phyloP scores from a whole-genome alignment of 2,113 vertebrate genomes.

The Ptyas mucosa region DNA sequence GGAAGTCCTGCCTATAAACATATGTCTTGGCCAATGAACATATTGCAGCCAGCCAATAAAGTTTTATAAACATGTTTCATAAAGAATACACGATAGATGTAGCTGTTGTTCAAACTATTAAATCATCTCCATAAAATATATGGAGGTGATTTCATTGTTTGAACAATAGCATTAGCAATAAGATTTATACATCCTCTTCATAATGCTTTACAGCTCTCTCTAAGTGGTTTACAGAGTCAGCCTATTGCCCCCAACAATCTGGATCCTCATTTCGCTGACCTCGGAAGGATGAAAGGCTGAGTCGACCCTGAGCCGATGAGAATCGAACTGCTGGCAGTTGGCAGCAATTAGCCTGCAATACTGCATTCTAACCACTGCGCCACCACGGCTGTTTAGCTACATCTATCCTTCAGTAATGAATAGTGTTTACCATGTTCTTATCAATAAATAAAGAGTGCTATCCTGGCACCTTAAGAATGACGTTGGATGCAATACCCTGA shows the following conservation, averaged over 20 bases:
- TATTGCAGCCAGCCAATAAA: background rate
- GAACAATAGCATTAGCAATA: background rate
- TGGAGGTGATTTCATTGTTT: background rate
- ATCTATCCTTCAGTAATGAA: background rate
- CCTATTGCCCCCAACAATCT: background rate
- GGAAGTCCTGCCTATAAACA: background rate
- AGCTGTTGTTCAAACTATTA: background rate
- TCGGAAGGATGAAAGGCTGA: background rate
- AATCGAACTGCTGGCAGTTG: background rate
- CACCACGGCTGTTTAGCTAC: background rate
- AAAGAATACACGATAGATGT: background rate
- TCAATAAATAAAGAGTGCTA: background rate
- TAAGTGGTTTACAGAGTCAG: background rate
- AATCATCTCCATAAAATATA: background rate
- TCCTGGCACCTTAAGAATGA: background rate
- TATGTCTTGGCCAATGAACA: background rate
- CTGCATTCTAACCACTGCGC: background rate
- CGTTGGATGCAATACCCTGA: background rate
- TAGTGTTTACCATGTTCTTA: background rate
- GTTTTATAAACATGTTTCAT: background rate
- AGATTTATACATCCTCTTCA: background rate
- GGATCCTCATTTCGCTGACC: background rate
- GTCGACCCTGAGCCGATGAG: background rate
- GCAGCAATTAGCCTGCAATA: background rate
- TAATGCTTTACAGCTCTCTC: background rate